Evolutionary conservation across 37 sponge, comb jelly and placozoan species (phyloP).

Genomic region (Oopsacas minuta): DNA sequence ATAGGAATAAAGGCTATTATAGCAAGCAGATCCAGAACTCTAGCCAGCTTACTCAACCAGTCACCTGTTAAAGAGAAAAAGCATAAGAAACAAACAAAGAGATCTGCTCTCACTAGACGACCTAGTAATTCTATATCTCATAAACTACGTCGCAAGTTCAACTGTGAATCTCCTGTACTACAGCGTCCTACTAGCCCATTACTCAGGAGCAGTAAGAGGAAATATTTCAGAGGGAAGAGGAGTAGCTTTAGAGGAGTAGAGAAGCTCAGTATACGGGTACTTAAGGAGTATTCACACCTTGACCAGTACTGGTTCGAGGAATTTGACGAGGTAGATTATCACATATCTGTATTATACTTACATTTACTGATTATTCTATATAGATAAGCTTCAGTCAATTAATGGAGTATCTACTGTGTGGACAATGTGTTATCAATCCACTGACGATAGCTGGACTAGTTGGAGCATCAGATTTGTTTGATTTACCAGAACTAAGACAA

Average conservation of each 20-base stretch:
- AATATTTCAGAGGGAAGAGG: background rate
- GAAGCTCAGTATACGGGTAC: background rate
- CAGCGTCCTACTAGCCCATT: background rate
- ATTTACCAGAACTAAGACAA: conserved; percentile 58
- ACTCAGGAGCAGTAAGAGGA: background rate
- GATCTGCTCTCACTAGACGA: background rate
- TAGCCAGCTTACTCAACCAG: background rate
- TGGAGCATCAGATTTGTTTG: conserved; percentile 66
- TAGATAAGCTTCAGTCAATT: conserved; percentile 49
- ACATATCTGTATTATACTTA: background rate
- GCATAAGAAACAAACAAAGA: background rate
- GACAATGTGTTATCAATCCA: conserved; percentile 44
- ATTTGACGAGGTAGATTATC: conserved; percentile 2
- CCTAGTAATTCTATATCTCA: background rate
- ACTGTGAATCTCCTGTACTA: conserved; percentile 3
- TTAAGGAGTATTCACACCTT: background rate
- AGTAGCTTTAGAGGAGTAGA: background rate
- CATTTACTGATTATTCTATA: conserved; percentile 5
- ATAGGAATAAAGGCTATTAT: conserved; percentile 77
- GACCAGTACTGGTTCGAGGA: background rate
- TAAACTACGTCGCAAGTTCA: background rate
- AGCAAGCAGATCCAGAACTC: conserved; percentile 23
- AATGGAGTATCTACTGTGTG: conserved; percentile 59
- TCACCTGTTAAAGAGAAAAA: background rate
- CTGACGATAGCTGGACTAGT: conserved; percentile 57